These are phyloP conservation scores for Drosophila fungiperda DNA, from an alignment of 2,888 invertebrate genomes.

Conservation along the genomic window DNA sequence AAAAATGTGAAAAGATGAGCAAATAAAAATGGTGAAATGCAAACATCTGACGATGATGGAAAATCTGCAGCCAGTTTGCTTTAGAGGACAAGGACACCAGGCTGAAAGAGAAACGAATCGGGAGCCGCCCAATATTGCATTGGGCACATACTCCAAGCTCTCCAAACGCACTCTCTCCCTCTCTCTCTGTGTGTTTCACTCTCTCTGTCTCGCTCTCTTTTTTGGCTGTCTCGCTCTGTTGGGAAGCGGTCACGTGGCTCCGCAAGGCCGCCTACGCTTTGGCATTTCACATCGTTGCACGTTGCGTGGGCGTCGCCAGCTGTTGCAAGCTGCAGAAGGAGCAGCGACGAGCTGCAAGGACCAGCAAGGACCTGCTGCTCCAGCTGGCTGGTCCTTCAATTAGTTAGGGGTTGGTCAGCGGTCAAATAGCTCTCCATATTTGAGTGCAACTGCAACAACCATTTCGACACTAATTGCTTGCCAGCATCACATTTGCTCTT, in stretches of 20 bases:
- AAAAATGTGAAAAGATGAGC: conserved; percentile 37
- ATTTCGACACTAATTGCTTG: conserved; percentile 60
- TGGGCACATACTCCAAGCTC: conserved; percentile 6
- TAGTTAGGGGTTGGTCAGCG: conserved; percentile 8
- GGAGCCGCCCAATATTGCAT: conserved; percentile 34
- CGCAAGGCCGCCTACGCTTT: conserved; percentile 36
- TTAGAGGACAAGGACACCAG: conserved; percentile 58
- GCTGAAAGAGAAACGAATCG: conserved; percentile 18
- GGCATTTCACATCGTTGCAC: conserved; percentile 33
- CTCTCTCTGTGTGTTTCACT: not conserved
- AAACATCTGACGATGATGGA: conserved; percentile 25
- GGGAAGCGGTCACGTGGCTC: not conserved
- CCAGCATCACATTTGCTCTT: conserved; percentile 4
- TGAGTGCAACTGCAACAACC: conserved; percentile 39
- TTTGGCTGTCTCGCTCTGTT: not conserved
- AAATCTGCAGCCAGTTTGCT: conserved; percentile 1
- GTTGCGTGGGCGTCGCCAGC: conserved; percentile 41
- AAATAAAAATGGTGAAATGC: conserved; percentile 30
- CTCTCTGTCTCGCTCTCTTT: not conserved
- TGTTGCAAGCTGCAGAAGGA: conserved; percentile 28
- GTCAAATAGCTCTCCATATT: conserved; percentile 7
- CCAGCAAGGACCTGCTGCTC: conserved; percentile 24
- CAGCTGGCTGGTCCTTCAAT: conserved; percentile 19
- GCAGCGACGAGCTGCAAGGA: conserved; percentile 10
- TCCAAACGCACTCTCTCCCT: not conserved